Evolutionary conservation across 2,113 vertebrate genomes (phyloP).

Genomic region (Oryzias woworae): DNA sequence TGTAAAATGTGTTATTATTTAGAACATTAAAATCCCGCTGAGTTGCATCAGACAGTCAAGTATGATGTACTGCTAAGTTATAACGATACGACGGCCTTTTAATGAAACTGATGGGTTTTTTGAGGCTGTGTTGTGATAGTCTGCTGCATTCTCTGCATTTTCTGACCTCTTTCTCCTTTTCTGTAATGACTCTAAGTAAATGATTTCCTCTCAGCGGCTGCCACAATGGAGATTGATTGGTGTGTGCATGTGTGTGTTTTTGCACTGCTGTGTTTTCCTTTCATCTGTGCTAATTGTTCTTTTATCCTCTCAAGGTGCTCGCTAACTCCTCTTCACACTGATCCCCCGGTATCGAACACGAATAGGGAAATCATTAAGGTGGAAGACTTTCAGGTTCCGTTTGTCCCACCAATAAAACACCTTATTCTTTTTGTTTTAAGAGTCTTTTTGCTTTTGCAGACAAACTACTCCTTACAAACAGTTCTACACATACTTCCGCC

Average conservation of each 20-base stretch:
- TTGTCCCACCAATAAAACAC: too few relatives aligned
- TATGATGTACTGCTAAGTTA: constrained; percentile 22
- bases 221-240: constrained; percentile 72
- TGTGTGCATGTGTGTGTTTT: constrained; percentile 37
- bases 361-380: constrained; percentile 23
- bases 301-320: constrained; percentile 65
- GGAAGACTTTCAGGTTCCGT: neutral
- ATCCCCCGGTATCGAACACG: constrained; percentile 9
- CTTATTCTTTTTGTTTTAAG: too few relatives aligned
- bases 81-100: constrained; percentile 12
- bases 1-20: neutral
- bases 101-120: constrained; percentile 17
- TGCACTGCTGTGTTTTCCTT: constrained; percentile 37
- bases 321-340: constrained; percentile 15
- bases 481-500: too few relatives aligned
- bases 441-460: too few relatives aligned
- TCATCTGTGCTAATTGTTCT: constrained; percentile 67
- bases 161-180: constrained; percentile 69
- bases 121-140: constrained; percentile 20
- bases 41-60: constrained; percentile 13
- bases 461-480: too few relatives aligned
- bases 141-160: constrained; percentile 23
- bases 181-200: constrained; percentile 75
- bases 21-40: neutral
- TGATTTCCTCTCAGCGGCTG: constrained; percentile 72